Conservation (phyloP, 2,797 vertebrate genomes). For the Karalla daura region DNA sequence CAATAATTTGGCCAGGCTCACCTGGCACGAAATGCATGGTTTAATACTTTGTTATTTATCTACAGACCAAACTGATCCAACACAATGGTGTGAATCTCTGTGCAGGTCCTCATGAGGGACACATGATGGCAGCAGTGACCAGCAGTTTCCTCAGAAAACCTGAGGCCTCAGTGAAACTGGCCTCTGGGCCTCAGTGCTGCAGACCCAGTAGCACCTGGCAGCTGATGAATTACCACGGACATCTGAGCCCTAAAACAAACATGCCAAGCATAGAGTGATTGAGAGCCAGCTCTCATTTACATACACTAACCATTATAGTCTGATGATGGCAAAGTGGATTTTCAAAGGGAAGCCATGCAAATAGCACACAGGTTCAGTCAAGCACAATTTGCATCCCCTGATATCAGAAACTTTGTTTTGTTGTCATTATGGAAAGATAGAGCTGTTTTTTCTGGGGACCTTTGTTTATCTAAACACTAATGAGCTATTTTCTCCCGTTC, state of each 20-base stretch:
- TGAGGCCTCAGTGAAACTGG: no score
- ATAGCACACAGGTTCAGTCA: constrained; percentile 50
- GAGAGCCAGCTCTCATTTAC: constrained; percentile 56
- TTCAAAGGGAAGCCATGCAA: constrained; percentile 59
- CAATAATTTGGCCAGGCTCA: no score
- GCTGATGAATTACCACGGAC: constrained; percentile 21
- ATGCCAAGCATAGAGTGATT: constrained; percentile 41
- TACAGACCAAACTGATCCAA: background rate
- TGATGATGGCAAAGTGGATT: constrained; percentile 50
- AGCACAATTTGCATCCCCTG: constrained; percentile 72
- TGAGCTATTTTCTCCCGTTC: background rate
- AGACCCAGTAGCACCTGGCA: constrained; percentile 19
- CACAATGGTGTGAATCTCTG: background rate
- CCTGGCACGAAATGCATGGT: no score
- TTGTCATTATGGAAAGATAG: constrained; percentile 57
- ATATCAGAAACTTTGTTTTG: constrained; percentile 70
- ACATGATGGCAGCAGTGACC: constrained; percentile 67
- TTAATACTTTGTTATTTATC: no score
- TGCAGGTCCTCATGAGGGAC: constrained; percentile 10
- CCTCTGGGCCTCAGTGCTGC: background rate
- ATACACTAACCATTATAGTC: constrained; percentile 42
- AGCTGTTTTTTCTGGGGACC: constrained; percentile 52
- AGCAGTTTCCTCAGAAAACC: background rate
- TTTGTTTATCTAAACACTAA: constrained; percentile 42
- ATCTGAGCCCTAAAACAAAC: constrained; percentile 59